Base-by-base conservation (phyloP, 2,113 vertebrate species). In the Phrynosoma blainvillii region DNA sequence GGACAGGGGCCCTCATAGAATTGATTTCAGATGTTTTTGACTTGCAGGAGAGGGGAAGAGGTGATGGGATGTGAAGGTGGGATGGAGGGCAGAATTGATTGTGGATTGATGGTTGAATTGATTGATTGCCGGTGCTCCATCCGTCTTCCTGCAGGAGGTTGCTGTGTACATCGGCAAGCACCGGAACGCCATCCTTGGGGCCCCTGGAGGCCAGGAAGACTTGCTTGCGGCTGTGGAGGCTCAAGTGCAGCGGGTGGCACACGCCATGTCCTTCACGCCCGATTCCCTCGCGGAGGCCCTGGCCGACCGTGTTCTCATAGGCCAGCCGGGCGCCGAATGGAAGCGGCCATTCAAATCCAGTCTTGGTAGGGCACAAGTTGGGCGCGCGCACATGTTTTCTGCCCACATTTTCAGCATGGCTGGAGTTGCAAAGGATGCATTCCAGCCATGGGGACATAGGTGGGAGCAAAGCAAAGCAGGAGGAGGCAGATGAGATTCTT, bases 331-430 rank as follows among this genome's bases (percentile, higher is more conserved):
- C 92, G 96, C 96, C 0, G 98, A 98, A 18, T 97, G 97, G 30
- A 98, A 98, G 96, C 97, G 98, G 56, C 94, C 97, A 70, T 97
- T 99, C 91, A 99, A 99, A 91, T 99, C 98, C 96, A 99, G 99
- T 90, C 97, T 98, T 88, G 99, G 99, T 99, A 93, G 0, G 88
- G n/a, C 42, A 9, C 21, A 21, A 3, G 3, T 20, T 25, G 74
- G 18, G 9, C 4, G 9, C 18, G 4, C 3, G 4, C 42, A 20
- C 10, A 14, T n/a, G 27, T n/a, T 3, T 36, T 36, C 36, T 36
- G 36, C 36, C 36, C 2, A 36, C 1, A 36, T 36, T 36, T 36
- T 36, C 36, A 36, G 36, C 36, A 36, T 36, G 36, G 36, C 36
- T 36, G 36, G 36, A 36, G 36, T 36, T 36, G 36, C 36, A 36